phyloP scores from a whole-genome alignment of 2,797 vertebrate species.

The Malurus splendens region DNA sequence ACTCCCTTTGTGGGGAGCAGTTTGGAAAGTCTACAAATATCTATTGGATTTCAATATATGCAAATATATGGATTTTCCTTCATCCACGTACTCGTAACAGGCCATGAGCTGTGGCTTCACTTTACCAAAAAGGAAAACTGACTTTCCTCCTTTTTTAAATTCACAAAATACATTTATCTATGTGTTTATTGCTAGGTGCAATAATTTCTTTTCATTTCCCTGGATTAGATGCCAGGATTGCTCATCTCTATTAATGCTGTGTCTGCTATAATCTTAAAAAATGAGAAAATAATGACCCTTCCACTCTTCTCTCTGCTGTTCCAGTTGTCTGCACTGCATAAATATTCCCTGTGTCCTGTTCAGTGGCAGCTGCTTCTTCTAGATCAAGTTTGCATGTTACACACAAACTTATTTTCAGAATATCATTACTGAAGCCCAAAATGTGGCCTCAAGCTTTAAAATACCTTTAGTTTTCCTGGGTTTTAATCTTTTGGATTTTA shows the following conservation, averaged over 20 bases:
- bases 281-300: not conserved
- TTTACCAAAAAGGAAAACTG: not conserved
- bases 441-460: not conserved
- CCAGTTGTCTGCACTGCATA: not conserved
- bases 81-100: accelerated
- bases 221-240: not conserved
- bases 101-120: not conserved
- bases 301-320: not conserved
- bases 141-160: not conserved
- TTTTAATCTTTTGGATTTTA: not conserved
- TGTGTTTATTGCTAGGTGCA: not conserved
- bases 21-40: not conserved
- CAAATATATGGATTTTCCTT: not conserved
- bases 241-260: not conserved
- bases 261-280: not conserved
- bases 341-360: not conserved
- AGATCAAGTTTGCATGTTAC: not conserved
- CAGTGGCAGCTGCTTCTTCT: not conserved
- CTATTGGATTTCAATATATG: not conserved
- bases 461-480: not conserved
- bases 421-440: not conserved
- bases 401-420: not conserved
- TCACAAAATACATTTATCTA: not conserved
- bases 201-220: not conserved
- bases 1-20: not conserved